phyloP scores from a whole-genome alignment of 2,888 invertebrate genomes.

The Chromoteleia sp. region DNA sequence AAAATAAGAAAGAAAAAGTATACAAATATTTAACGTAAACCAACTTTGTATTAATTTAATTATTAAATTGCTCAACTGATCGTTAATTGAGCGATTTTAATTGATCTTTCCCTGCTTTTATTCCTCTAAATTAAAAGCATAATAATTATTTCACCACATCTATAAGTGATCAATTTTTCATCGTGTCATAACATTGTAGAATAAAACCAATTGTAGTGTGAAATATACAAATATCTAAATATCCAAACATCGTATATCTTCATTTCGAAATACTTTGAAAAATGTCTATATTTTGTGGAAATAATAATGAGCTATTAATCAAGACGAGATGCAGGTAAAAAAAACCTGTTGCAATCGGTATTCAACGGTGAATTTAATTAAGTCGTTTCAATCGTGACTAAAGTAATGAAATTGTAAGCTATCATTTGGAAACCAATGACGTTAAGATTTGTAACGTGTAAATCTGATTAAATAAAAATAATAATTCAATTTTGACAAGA shows the following conservation, averaged over 20 bases:
- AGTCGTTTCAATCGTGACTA: constrained; percentile 14
- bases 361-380: constrained; percentile 19
- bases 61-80: too few species aligned
- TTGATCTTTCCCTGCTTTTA: too few species aligned
- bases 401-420: constrained; percentile 2
- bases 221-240: neutral
- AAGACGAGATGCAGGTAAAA: neutral
- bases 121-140: too few species aligned
- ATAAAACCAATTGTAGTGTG: neutral
- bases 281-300: neutral
- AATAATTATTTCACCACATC: too few species aligned
- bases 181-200: neutral
- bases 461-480: constrained; percentile 7
- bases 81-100: too few species aligned
- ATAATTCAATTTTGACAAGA: neutral
- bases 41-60: too few species aligned
- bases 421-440: neutral
- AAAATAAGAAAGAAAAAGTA: too few species aligned
- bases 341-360: constrained; percentile 10
- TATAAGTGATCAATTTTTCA: neutral
- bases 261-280: neutral
- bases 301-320: neutral
- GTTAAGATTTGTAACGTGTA: constrained; percentile 7
- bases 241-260: neutral
- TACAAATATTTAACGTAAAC: too few species aligned